Evolutionary conservation across 2,888 invertebrate species (phyloP).

Genomic region (Calameuta filiformis): DNA sequence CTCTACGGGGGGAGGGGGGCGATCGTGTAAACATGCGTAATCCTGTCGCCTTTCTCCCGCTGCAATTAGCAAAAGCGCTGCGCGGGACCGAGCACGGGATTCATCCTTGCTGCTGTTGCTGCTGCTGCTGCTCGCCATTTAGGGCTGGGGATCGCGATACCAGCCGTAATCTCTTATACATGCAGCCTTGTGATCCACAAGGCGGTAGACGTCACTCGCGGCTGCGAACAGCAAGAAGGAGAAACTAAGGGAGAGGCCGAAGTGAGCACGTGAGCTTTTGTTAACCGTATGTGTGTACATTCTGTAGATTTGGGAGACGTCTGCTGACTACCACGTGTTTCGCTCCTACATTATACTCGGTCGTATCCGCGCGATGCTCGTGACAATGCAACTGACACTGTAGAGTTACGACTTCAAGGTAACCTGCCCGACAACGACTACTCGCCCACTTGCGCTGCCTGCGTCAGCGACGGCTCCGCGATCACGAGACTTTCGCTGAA

Average conservation of each 20-base stretch:
- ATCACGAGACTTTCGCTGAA: neutral
- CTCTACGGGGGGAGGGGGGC: neutral
- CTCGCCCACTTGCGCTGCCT: neutral
- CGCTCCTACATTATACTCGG: neutral
- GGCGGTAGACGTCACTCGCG: neutral
- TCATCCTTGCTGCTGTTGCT: neutral
- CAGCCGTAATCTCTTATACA: neutral
- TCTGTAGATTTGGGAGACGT: neutral
- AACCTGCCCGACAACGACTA: neutral
- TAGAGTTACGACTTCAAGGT: neutral
- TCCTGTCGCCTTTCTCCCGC: neutral
- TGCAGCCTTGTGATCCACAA: neutral
- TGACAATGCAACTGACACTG: neutral
- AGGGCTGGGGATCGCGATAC: neutral
- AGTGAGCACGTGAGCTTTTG: neutral
- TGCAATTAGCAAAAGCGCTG: neutral
- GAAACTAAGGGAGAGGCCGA: too few species aligned
- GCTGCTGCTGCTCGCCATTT: neutral
- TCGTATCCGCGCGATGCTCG: neutral
- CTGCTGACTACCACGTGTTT: neutral
- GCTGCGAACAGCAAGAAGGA: neutral
- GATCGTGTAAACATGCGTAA: neutral
- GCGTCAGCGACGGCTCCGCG: neutral
- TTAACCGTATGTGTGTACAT: neutral
- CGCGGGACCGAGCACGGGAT: neutral